phyloP scores from a whole-genome alignment of 1,140 invertebrate genomes.

The Pseudobourletiella spinata region DNA sequence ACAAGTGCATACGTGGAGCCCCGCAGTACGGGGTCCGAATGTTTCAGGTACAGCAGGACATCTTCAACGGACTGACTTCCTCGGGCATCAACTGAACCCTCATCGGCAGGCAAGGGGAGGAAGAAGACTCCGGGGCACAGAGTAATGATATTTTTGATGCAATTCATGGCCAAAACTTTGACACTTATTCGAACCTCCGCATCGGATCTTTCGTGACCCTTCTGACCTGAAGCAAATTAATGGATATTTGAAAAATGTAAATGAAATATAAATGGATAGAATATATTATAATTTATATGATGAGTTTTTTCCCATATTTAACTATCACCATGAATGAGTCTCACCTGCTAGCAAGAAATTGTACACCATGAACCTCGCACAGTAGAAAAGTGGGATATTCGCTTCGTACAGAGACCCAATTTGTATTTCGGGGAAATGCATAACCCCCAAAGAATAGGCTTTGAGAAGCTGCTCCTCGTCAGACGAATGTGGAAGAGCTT shows the following conservation, averaged over 20 bases:
- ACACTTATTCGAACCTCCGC: constrained; percentile 67
- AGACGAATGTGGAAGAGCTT: constrained; percentile 27
- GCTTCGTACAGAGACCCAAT: constrained; percentile 58
- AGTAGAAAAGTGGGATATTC: constrained; percentile 61
- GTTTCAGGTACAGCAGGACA: constrained; percentile 38
- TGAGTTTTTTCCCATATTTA: too few relatives aligned
- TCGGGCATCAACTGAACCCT: neutral
- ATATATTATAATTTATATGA: too few relatives aligned
- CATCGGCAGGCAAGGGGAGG: constrained; percentile 44
- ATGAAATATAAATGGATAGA: too few relatives aligned
- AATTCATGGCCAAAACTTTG: constrained; percentile 68
- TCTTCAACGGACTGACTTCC: constrained; percentile 19
- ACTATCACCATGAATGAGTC: too few relatives aligned
- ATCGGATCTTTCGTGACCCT: constrained; percentile 53
- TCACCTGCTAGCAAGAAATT: constrained; percentile 64
- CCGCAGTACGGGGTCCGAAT: constrained; percentile 72
- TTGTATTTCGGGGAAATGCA: constrained; percentile 39
- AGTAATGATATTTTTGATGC: constrained; percentile 57
- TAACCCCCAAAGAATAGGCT: constrained; percentile 41
- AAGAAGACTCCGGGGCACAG: constrained; percentile 62
- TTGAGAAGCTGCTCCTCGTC: constrained; percentile 34
- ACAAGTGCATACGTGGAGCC: constrained; percentile 59
- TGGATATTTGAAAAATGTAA: neutral
- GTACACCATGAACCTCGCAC: constrained; percentile 60
- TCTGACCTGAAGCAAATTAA: constrained; percentile 33